phyloP scores from a whole-genome alignment of 2,113 vertebrate species.

The Perca fluviatilis region DNA sequence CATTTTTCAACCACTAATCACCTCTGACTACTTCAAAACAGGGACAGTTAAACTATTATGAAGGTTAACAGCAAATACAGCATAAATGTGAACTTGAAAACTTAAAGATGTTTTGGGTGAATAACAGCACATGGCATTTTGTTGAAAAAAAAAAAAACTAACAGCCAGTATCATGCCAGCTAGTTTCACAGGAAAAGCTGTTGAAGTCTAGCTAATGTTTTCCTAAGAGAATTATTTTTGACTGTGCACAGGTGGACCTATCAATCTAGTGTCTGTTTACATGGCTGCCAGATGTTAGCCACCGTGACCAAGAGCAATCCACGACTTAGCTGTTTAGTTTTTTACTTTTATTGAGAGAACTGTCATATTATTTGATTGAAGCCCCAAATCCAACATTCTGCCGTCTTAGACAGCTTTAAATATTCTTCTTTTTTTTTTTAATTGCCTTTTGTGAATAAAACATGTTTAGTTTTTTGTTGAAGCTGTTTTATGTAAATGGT shows the following conservation, averaged over 20 bases:
- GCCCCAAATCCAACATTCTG: not conserved
- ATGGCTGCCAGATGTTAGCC: constrained; percentile 81
- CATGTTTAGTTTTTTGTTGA: not conserved
- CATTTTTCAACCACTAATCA: not conserved
- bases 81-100: not conserved
- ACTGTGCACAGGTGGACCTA: constrained; percentile 81
- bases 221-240: constrained; percentile 71
- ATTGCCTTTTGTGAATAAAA: not conserved
- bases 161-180: constrained; percentile 27
- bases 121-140: constrained; percentile 27
- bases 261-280: constrained; percentile 81
- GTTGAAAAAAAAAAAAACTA: constrained; percentile 13
- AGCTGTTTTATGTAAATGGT: too few species aligned
- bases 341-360: constrained; percentile 16
- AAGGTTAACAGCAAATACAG: not conserved
- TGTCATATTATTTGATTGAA: not conserved
- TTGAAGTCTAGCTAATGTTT: constrained; percentile 58
- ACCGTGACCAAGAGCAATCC: constrained; percentile 56
- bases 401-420: not conserved
- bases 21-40: not conserved
- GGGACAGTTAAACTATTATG: not conserved
- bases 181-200: constrained; percentile 60
- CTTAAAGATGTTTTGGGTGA: constrained; percentile 18
- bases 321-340: constrained; percentile 7
- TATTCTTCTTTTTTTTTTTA: not conserved